A percentile compares a stretch with the other conserved stretches of the same genome.
phyloP scores from a whole-genome alignment of 2,113 vertebrate genomes.

The Eolophus roseicapilla region DNA sequence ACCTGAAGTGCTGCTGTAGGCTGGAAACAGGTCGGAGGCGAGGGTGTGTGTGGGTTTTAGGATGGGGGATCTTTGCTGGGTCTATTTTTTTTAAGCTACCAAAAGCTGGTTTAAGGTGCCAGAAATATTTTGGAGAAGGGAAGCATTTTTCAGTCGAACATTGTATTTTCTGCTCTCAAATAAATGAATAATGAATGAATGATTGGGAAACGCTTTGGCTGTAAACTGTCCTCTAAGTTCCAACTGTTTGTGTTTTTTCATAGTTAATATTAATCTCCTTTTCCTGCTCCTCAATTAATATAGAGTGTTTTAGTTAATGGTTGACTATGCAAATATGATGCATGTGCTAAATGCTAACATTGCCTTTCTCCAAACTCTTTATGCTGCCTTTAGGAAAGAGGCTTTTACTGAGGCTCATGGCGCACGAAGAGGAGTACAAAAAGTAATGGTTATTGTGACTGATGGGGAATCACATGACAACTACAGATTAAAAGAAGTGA shows the following conservation, averaged over 20 bases:
- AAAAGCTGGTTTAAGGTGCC: not conserved
- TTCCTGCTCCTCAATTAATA: not conserved
- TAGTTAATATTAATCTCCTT: not conserved
- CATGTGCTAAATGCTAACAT: not conserved
- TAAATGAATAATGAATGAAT: not conserved
- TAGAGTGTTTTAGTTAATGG: not conserved
- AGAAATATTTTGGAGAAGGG: not conserved
- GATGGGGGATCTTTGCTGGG: fast-evolving
- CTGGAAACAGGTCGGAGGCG: not conserved
- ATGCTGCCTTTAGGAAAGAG: conserved; percentile 77
- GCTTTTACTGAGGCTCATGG: conserved; percentile 89
- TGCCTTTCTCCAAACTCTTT: not conserved
- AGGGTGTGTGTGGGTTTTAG: not conserved
- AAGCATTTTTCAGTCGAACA: not conserved
- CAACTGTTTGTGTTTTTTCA: not conserved
- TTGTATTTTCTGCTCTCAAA: not conserved
- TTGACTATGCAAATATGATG: not conserved
- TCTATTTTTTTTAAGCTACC: not conserved
- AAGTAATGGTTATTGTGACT: conserved; percentile 97
- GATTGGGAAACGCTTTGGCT: not conserved
- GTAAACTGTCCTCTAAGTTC: not conserved
- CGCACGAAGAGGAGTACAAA: conserved; percentile 87
- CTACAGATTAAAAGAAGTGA: conserved; percentile 76
- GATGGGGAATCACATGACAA: conserved; percentile 96
- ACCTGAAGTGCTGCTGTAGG: not conserved